Evolutionary conservation across 2,797 vertebrate species (phyloP), one percentile per base, ranked within the genome.

Genomic region (Sciaenops ocellatus): DNA sequence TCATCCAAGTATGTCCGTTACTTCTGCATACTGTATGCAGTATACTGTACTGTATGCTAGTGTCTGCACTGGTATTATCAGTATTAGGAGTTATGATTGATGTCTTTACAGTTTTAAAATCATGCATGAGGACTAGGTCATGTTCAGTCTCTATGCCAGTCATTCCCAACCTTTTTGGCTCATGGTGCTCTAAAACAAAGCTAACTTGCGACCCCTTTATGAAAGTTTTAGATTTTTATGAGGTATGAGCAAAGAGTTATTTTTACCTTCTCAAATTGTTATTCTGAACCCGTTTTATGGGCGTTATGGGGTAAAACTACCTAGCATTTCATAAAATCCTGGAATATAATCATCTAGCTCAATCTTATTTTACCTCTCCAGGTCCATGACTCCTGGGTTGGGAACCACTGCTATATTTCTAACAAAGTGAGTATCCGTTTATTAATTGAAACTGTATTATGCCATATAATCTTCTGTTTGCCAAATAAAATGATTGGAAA

Each of bases 221-320:
- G 16, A n/a, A 22, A 13, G 30, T 72, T 56, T 8, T 8, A 24
- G 20, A 55, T 48, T 47, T 75, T 59, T 65, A 61, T 20, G 34
- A 63, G 56, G 16, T 44, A n/a, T 48, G 52, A 59, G 54, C 9
- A 24, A 50, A 44, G 13, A 65, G 15, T 65, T 24, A 42, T 42
- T 54, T 62, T 74, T 42, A 63, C 28, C n/a, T 18, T 71, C 44
- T 63, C 18, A n/a, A 47, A 52, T 28, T 57, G 13, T 46, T 52
- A 50, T 30, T 48, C 28, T 42, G 44, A 69, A 38, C 12, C 11
- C 2, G 10, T 64, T 59, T 42, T 61, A 62, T 17, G 30, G 18
- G 15, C 66, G 28, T 3, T 1, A 26, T 38, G 26, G 51, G 18
- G 12, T n/a, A 7, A 68, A 52, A 54, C 22, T 8, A 28, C 6